Evolutionary conservation across 2,797 vertebrate genomes (phyloP).

Genomic region (Sebastes hubbsi): DNA sequence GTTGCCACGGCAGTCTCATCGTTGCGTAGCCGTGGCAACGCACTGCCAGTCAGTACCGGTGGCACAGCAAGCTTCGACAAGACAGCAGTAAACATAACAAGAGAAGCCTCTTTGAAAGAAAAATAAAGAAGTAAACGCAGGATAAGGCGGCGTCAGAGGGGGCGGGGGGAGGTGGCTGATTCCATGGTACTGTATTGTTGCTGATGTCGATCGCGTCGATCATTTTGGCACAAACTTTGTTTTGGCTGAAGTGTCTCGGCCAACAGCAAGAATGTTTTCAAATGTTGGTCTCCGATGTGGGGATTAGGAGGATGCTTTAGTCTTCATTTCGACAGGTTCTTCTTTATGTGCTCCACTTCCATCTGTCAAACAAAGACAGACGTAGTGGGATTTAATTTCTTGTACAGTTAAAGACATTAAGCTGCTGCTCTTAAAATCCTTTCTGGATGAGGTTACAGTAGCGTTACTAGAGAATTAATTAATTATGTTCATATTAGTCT

Average conservation of each 20-base stretch:
- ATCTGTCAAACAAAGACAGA: constrained; percentile 80
- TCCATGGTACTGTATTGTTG: constrained; percentile 61
- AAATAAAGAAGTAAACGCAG: constrained; percentile 61
- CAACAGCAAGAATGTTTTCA: constrained; percentile 77
- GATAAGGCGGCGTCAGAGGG: constrained; percentile 56
- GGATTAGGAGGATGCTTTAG: constrained; percentile 37
- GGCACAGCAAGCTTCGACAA: constrained; percentile 47
- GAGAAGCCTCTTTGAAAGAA: constrained; percentile 73
- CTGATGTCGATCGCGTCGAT: constrained; percentile 67
- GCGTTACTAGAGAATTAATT: too few relatives aligned
- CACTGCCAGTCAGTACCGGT: constrained; percentile 52
- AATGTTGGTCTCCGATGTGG: constrained; percentile 62
- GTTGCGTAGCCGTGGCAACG: constrained; percentile 66
- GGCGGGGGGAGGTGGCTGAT: constrained; percentile 39
- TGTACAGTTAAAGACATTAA: neutral
- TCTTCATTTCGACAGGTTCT: constrained; percentile 93
- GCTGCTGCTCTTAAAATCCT: neutral
- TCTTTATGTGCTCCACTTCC: constrained; percentile 98
- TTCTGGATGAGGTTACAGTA: neutral
- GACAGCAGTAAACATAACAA: constrained; percentile 77
- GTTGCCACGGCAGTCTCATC: constrained; percentile 80
- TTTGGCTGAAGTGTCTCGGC: constrained; percentile 87
- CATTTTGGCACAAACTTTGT: constrained; percentile 90
- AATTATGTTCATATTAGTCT: neutral
- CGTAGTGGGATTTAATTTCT: accelerated